These are phyloP conservation scores for Delichon dasypus DNA, from an alignment of 2,797 vertebrate species.

Conservation along the genomic window DNA sequence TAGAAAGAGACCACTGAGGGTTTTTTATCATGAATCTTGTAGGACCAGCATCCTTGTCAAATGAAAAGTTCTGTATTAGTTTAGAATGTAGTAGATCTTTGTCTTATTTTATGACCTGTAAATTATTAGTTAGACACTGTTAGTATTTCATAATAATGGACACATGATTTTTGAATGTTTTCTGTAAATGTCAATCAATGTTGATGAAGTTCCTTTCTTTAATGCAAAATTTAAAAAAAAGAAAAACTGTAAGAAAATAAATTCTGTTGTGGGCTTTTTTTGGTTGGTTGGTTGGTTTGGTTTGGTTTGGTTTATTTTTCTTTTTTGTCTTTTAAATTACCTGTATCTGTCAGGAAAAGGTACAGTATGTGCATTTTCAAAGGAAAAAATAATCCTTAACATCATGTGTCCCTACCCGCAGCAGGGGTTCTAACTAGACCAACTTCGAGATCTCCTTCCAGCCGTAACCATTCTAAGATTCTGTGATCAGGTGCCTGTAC, in stretches of 20 bases:
- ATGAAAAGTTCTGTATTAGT: conserved; percentile 79
- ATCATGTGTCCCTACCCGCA: background rate
- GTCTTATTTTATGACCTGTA: conserved; percentile 82
- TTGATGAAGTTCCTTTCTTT: conserved; percentile 84
- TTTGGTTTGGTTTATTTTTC: background rate
- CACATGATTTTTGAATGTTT: conserved; percentile 88
- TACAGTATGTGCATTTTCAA: background rate
- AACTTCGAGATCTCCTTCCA: background rate
- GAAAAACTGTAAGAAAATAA: conserved; percentile 65
- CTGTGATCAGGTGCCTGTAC: background rate
- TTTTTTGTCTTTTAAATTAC: background rate
- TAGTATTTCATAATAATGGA: conserved; percentile 84
- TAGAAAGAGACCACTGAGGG: conserved; percentile 74
- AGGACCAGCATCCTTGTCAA: conserved; percentile 75
- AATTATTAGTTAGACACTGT: conserved; percentile 83
- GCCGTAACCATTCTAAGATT: background rate
- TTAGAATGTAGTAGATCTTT: conserved; percentile 84
- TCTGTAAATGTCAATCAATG: conserved; percentile 90
- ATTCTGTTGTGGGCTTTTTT: background rate
- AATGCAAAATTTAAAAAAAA: conserved; percentile 81
- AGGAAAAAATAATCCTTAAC: background rate
- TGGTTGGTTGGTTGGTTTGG: background rate
- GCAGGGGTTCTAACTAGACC: background rate
- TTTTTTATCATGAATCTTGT: conserved; percentile 73
- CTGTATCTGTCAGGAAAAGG: background rate